A percentile compares a stretch with the other conserved stretches of the same genome.
These are phyloP conservation scores for Caradrina clavipalpis DNA, from an alignment of 2,888 invertebrate species.

Conservation along the genomic window DNA sequence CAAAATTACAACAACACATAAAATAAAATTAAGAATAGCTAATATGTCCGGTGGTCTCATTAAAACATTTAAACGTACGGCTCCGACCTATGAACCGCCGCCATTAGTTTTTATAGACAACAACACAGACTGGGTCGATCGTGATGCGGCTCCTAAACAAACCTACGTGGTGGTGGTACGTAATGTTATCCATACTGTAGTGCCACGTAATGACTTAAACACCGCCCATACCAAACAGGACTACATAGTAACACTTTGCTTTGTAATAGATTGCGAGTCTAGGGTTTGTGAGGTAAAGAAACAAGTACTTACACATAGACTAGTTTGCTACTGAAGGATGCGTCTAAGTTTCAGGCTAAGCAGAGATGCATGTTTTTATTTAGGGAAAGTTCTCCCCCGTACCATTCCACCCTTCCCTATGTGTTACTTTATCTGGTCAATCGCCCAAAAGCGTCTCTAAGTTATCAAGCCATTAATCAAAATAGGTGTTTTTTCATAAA, in stretches of 20 bases:
- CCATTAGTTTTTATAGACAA: conserved; percentile 49
- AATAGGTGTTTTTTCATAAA: too few species aligned
- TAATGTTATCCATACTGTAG: conserved; percentile 26
- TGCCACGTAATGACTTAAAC: conserved; percentile 40
- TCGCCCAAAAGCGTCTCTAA: too few species aligned
- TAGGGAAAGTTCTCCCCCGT: too few species aligned
- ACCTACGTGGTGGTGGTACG: conserved; percentile 25
- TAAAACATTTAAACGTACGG: conserved; percentile 26
- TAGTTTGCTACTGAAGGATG: too few species aligned
- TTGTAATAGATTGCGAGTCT: conserved; percentile 35
- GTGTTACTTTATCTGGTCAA: too few species aligned
- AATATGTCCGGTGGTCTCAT: conserved; percentile 24
- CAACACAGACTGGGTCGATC: conserved; percentile 52
- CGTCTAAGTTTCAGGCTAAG: too few species aligned
- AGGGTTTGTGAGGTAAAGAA: conserved; percentile 6
- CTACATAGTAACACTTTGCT: conserved; percentile 42
- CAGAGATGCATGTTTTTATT: too few species aligned
- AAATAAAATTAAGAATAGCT: not conserved
- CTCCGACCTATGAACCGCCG: conserved; percentile 38
- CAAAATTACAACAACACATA: not conserved
- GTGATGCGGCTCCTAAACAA: conserved; percentile 55
- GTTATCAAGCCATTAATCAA: too few species aligned
- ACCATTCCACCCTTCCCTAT: too few species aligned
- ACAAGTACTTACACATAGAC: not conserved
- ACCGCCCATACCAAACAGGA: conserved; percentile 40